Percentiles rank a stretch among this genome's conserved stretches.
Evolutionary conservation across 1,140 invertebrate genomes (phyloP).

Genomic region (Drosophila pandora): DNA sequence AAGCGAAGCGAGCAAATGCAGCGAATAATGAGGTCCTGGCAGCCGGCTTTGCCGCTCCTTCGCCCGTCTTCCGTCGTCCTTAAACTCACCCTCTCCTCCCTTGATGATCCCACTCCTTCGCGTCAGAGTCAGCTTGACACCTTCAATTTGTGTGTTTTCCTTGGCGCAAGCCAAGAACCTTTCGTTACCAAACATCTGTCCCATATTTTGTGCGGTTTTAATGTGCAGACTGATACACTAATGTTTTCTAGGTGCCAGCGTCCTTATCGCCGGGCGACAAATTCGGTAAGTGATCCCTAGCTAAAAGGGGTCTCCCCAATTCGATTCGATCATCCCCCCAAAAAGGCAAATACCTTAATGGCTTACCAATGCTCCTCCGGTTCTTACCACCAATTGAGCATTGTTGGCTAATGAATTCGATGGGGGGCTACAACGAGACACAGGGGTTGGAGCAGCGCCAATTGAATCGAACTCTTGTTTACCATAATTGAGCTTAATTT

Average conservation of each 20-base stretch:
- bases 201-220: slow-evolving; percentile 79
- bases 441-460: slow-evolving; percentile 28
- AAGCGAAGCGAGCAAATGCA: slow-evolving; percentile 63
- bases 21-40: slow-evolving; percentile 72
- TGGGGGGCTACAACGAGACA: slow-evolving; percentile 9
- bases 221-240: slow-evolving; percentile 44
- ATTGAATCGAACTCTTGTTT: slow-evolving; percentile 43
- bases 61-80: slow-evolving; percentile 35
- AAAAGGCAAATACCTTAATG: slow-evolving; percentile 19
- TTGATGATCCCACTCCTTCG: slow-evolving; percentile 24
- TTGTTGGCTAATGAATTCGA: slow-evolving; percentile 37
- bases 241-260: slow-evolving; percentile 29
- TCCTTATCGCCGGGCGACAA: slow-evolving; percentile 62
- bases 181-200: slow-evolving; percentile 67
- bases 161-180: slow-evolving; percentile 73
- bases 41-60: slow-evolving; percentile 69
- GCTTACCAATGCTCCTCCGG: slow-evolving; percentile 9
- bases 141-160: slow-evolving; percentile 69
- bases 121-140: slow-evolving; percentile 67
- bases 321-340: slow-evolving; percentile 30
- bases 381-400: slow-evolving; percentile 17
- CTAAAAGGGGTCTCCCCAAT: slow-evolving; percentile 26
- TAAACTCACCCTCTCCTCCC: slow-evolving; percentile 25
- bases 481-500: slow-evolving; percentile 71
- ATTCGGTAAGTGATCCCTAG: slow-evolving; percentile 67